Percentiles rank a stretch among this genome's conserved stretches.
phyloP scores from a whole-genome alignment of 2,797 vertebrate species.

The Selene dorsalis region DNA sequence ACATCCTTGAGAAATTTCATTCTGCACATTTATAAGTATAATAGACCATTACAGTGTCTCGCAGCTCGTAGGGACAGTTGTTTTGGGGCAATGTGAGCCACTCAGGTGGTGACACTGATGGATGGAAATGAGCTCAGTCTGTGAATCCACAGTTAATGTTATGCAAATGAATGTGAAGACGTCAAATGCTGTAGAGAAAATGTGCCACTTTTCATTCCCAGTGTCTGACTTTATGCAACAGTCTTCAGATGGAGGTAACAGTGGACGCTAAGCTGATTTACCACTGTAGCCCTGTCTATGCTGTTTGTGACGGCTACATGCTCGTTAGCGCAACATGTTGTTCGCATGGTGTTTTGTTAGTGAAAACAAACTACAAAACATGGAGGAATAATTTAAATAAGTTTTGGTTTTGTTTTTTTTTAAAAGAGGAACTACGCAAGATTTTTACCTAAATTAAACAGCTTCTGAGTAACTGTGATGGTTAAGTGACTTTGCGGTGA shows the following conservation, averaged over 20 bases:
- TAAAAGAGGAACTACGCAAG: no score
- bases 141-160: neutral
- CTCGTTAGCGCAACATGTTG: no score
- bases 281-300: no score
- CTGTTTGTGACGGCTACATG: no score
- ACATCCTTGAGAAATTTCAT: neutral
- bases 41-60: neutral
- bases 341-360: no score
- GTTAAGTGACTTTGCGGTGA: no score
- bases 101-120: neutral
- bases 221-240: neutral
- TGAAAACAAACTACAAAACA: no score
- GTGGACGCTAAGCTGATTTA: neutral
- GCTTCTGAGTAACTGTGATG: no score
- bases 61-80: neutral
- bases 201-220: no score
- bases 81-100: neutral
- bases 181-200: neutral
- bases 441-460: no score
- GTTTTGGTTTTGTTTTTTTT: no score
- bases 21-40: neutral
- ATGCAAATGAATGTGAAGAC: neutral
- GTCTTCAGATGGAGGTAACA: neutral
- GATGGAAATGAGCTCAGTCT: constrained; percentile 8
- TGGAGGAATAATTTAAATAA: no score